These are phyloP conservation scores for Struthidea cinerea DNA, from an alignment of 2,113 vertebrate genomes.

Conservation along the genomic window DNA sequence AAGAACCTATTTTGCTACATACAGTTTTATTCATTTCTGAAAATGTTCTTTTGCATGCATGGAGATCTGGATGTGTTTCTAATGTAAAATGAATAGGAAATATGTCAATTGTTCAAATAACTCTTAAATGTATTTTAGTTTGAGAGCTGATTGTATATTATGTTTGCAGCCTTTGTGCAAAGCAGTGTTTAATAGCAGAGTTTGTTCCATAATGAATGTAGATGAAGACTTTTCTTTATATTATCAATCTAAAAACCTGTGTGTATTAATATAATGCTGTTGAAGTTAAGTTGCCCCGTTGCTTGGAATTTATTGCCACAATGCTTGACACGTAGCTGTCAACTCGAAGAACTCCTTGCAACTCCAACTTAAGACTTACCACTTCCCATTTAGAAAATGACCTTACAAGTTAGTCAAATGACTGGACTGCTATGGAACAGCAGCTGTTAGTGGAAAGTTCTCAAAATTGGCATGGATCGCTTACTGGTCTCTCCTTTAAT, in stretches of 20 bases:
- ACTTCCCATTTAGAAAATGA: neutral
- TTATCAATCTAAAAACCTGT: neutral
- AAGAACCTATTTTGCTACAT: neutral
- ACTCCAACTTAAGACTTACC: neutral
- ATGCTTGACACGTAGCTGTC: neutral
- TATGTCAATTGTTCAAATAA: neutral
- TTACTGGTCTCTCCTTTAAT: neutral
- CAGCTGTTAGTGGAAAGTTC: neutral
- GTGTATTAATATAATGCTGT: neutral
- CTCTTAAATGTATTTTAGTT: neutral
- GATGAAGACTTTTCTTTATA: neutral
- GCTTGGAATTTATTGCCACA: neutral
- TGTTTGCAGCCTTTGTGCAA: neutral
- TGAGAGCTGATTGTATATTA: neutral
- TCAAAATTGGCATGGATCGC: neutral
- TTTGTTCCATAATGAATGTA: neutral
- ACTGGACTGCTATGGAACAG: neutral
- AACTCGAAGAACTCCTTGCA: neutral
- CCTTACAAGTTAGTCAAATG: neutral
- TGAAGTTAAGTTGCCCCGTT: neutral
- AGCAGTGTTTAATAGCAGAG: neutral
- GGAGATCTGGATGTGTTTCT: neutral
- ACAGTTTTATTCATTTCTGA: constrained; percentile 5
- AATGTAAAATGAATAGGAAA: constrained; percentile 17
- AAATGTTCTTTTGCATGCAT: neutral